These are phyloP conservation scores for Sebastes schlegelii DNA, from an alignment of 2,113 vertebrate species.

Conservation along the genomic window DNA sequence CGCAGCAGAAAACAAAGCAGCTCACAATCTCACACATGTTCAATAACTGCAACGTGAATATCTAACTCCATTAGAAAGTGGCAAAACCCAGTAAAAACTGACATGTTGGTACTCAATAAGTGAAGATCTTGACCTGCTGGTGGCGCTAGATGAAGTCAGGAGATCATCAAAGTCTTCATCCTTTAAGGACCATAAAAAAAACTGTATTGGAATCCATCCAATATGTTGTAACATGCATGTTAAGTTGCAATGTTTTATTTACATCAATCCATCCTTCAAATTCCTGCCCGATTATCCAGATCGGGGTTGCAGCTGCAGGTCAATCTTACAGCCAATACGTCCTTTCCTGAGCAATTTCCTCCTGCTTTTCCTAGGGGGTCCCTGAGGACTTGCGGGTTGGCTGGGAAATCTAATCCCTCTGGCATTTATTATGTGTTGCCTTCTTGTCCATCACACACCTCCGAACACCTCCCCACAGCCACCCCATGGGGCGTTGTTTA, in stretches of 20 bases:
- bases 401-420: not conserved
- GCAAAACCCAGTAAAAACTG: no score
- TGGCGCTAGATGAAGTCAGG: not conserved
- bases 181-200: not conserved
- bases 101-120: no score
- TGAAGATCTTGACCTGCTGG: no score
- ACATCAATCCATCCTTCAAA: conserved; percentile 21
- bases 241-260: conserved; percentile 8
- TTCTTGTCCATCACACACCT: not conserved
- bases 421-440: not conserved
- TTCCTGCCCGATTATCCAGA: conserved; percentile 14
- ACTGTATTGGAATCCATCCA: not conserved
- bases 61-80: no score
- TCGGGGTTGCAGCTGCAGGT: not conserved
- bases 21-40: no score
- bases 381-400: not conserved
- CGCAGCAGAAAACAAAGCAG: no score
- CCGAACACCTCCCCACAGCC: not conserved
- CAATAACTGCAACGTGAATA: no score
- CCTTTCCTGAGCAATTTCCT: conserved; percentile 20
- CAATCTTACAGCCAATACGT: not conserved
- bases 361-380: not conserved
- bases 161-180: not conserved
- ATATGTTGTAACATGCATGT: not conserved
- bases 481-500: not conserved